These are phyloP conservation scores for Falco naumanni DNA, from an alignment of 2,797 vertebrate genomes.

Conservation along the genomic window DNA sequence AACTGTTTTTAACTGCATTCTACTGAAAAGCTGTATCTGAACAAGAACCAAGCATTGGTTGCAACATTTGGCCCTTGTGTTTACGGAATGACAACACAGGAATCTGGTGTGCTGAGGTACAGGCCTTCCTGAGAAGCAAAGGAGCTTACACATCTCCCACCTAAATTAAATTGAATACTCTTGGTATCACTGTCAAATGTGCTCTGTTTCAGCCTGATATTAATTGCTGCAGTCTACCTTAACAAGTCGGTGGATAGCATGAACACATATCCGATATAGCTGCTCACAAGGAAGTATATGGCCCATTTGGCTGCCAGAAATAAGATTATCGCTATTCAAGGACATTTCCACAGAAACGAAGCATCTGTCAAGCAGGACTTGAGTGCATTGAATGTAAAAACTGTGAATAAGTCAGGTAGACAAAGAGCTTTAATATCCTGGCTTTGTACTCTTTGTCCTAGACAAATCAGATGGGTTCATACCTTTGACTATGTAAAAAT, in stretches of 20 bases:
- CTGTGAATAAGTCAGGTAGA: neutral
- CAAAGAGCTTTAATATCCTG: conserved; percentile 1
- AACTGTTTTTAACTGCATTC: neutral
- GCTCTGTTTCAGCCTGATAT: neutral
- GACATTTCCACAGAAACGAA: conserved; percentile 37
- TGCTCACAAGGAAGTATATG: neutral
- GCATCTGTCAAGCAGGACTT: conserved; percentile 44
- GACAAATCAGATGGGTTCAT: neutral
- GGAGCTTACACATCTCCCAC: neutral
- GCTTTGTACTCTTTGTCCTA: neutral
- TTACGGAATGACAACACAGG: neutral
- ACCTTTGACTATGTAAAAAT: neutral
- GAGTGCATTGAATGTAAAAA: conserved; percentile 20
- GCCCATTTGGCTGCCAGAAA: conserved; percentile 55
- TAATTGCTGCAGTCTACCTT: conserved; percentile 13
- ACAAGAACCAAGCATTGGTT: neutral
- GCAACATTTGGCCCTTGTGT: neutral
- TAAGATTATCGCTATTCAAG: conserved; percentile 47
- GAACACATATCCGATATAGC: neutral
- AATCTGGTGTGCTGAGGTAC: neutral
- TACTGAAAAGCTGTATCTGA: neutral
- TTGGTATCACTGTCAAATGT: conserved; percentile 11
- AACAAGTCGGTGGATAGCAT: neutral
- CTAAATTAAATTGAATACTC: neutral
- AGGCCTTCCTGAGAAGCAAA: neutral